phyloP scores from a whole-genome alignment of 2,113 vertebrate species.

The Tinamus guttatus region DNA sequence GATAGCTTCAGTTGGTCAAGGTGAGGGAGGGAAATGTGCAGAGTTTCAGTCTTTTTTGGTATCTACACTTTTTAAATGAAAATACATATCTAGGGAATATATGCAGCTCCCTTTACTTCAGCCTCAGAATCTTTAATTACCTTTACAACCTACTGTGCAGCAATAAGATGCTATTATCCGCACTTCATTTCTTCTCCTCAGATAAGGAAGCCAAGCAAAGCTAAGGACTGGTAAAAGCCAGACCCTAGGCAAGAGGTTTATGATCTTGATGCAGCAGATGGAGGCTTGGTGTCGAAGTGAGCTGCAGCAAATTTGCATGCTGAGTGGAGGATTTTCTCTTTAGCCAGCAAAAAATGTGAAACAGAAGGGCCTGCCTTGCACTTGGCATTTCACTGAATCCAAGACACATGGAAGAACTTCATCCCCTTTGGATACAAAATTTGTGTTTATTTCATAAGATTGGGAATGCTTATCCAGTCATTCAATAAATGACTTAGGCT shows the following conservation, averaged over 20 bases:
- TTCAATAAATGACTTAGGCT: background rate
- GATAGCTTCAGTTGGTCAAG: background rate
- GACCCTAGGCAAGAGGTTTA: slow-evolving; percentile 10
- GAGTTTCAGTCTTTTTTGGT: background rate
- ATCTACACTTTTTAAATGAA: background rate
- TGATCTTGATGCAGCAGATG: background rate
- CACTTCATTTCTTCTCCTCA: background rate
- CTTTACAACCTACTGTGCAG: background rate
- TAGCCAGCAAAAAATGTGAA: slow-evolving; percentile 31
- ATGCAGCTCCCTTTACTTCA: background rate
- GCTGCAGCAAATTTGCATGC: background rate
- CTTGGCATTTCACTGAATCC: slow-evolving; percentile 7
- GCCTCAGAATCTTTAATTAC: background rate
- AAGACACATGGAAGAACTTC: background rate
- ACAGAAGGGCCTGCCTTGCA: background rate
- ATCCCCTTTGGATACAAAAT: background rate
- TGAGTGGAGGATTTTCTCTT: slow-evolving; percentile 14
- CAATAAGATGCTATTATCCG: slow-evolving; percentile 11
- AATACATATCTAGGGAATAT: background rate
- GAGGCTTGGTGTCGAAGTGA: slow-evolving; percentile 5
- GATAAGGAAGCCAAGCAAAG: background rate
- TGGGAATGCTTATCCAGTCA: background rate
- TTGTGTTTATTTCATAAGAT: background rate
- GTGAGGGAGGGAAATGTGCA: background rate
- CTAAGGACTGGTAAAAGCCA: background rate